Base-by-base conservation (phyloP, 2,797 vertebrate species). In the Protonibea diacanthus region DNA sequence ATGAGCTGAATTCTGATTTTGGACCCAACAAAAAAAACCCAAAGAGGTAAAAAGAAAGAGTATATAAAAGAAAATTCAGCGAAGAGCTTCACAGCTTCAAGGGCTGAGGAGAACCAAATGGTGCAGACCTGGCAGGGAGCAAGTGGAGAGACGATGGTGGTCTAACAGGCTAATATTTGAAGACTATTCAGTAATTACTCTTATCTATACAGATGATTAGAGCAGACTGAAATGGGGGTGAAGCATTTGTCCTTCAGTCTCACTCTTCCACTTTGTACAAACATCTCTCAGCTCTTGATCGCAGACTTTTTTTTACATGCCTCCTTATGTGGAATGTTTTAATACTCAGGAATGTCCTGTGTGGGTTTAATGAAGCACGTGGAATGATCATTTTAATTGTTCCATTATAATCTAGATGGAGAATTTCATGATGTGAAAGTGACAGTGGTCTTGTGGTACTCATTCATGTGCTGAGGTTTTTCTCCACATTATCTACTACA, bases 261-360 rank as follows among this genome's bases (percentile, higher is more conserved):
- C 21, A 71, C 66, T 74, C 80, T 70, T 62, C 48, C 62, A 51
- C 64, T 68, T 70, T 44, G 49, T 17, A 29, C 49, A 21, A 67
- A 53, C 76, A 84, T 70, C 80, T 73, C 76, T 83, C 44, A 40
- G 23, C 81, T 80, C 82, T 72, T 77, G 6, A 21, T 27, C 10
- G 17, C 59, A 76, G 23, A 74, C 23, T 38, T 84, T 66, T 83
- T 33, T 60, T 82, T 63, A 59, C 71, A 65, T 12, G 68, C 59
- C 75, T 85, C 80, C 55, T 70, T 45, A 49, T n/a, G 23, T 84
- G 94, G 94, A 95, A 94, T 95, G 93, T 88, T 83, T 76, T 47
- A 77, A 83, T 67, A 68, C 25, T 82, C 27, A 14, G 88, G 89
- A 94, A 93, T 91, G 91, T 90, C 69, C 66, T 74, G 76, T 59